Percentiles rank a stretch among this genome's conserved stretches.
phyloP scores from a whole-genome alignment of 2,888 invertebrate genomes.

The Hartigia nigra region DNA sequence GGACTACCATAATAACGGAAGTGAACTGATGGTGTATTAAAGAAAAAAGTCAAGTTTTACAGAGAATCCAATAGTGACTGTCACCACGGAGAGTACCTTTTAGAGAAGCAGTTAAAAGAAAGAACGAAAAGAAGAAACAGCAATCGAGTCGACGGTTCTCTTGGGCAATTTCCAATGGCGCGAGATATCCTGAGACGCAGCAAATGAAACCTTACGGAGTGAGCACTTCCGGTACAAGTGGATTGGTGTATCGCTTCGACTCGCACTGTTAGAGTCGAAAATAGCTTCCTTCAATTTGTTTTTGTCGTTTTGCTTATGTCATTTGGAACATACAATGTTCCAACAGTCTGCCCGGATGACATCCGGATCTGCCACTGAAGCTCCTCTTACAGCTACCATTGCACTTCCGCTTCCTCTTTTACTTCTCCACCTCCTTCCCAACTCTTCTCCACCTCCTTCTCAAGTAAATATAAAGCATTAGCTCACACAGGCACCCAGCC shows the following conservation, averaged over 20 bases:
- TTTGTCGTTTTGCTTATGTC: not conserved
- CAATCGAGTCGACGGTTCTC: not conserved
- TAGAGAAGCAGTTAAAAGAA: not conserved
- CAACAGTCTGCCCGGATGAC: not conserved
- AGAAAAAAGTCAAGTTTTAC: too few species aligned
- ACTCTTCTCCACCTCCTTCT: constrained; percentile 10
- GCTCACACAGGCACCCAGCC: too few species aligned
- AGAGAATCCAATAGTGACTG: not conserved
- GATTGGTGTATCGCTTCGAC: not conserved
- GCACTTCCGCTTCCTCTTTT: constrained; percentile 9
- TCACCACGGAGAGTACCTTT: not conserved
- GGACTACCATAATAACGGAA: not conserved
- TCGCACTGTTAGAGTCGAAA: not conserved
- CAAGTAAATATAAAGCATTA: constrained; percentile 21
- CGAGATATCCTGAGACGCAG: not conserved
- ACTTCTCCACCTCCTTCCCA: constrained; percentile 1
- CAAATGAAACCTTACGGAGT: not conserved
- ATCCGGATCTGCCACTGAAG: not conserved
- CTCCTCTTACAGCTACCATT: constrained; percentile 9
- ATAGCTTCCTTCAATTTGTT: not conserved
- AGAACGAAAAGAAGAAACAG: not conserved
- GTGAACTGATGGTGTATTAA: not conserved
- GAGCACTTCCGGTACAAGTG: not conserved
- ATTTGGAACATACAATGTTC: not conserved
- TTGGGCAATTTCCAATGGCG: not conserved